Evolutionary conservation across 2,888 invertebrate species (phyloP).

Genomic region (Drosophila borealis): DNA sequence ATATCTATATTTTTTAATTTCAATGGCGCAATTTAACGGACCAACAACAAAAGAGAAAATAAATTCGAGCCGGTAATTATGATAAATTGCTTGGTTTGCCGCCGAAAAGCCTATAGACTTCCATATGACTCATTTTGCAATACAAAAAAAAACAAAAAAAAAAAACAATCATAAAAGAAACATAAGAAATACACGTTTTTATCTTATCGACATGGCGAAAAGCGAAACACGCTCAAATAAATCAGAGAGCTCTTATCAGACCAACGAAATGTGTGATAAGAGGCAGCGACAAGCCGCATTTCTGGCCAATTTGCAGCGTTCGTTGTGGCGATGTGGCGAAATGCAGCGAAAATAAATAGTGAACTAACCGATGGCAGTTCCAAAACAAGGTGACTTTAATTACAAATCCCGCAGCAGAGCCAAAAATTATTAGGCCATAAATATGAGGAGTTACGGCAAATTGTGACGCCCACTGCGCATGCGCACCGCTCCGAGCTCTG

Average conservation of each 20-base stretch:
- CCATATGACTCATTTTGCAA: no score
- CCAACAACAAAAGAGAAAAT: slow-evolving; percentile 27
- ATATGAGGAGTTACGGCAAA: slow-evolving; percentile 65
- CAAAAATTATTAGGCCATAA: slow-evolving; percentile 75
- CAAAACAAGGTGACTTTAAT: slow-evolving; percentile 53
- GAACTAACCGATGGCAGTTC: slow-evolving; percentile 22
- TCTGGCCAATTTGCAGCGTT: slow-evolving; percentile 32
- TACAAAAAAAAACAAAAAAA: no score
- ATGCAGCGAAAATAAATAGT: slow-evolving; percentile 40
- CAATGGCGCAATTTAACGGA: slow-evolving; percentile 42
- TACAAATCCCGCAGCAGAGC: slow-evolving; percentile 17
- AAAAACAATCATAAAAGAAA: slow-evolving; percentile 6
- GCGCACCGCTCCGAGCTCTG: slow-evolving; percentile 51
- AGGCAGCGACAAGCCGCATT: slow-evolving; percentile 28
- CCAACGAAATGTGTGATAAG: slow-evolving; percentile 40
- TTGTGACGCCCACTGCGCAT: slow-evolving; percentile 75
- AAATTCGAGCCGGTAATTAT: slow-evolving; percentile 52
- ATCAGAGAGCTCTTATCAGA: slow-evolving; percentile 61
- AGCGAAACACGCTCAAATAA: slow-evolving; percentile 52
- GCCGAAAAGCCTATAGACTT: slow-evolving; percentile 2
- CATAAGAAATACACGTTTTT: slow-evolving; percentile 22
- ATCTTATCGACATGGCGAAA: slow-evolving; percentile 60
- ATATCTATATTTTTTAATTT: slow-evolving; percentile 13
- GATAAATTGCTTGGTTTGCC: slow-evolving; percentile 52
- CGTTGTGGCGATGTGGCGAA: slow-evolving; percentile 12